Percentiles rank a stretch among this genome's conserved stretches.
Conservation (phyloP, 2,113 vertebrate genomes). For the Rynchops niger region DNA sequence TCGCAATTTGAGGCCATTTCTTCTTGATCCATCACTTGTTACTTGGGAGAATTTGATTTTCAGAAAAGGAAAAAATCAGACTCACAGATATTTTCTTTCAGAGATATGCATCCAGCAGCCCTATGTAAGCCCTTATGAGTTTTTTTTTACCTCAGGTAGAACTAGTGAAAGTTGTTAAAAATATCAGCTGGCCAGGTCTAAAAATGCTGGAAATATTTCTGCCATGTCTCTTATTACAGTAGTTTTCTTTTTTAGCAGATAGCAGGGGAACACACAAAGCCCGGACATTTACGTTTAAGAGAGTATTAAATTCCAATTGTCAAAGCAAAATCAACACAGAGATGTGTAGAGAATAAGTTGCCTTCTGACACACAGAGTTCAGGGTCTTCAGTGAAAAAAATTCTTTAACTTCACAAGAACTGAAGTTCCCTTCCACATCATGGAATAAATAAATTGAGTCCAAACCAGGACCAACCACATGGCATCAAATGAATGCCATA, state of each 20-base stretch:
- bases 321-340: not conserved
- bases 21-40: not conserved
- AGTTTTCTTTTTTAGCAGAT: not conserved
- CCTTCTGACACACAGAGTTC: not conserved
- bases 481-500: not conserved
- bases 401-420: not conserved
- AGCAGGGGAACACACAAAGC: not conserved
- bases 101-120: not conserved
- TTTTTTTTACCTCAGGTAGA: not conserved
- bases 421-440: not conserved
- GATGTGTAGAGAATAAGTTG: not conserved
- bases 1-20: not conserved
- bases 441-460: not conserved
- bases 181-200: not conserved
- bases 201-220: not conserved
- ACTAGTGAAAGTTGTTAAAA: not conserved
- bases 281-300: not conserved
- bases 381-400: not conserved
- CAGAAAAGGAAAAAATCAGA: not conserved
- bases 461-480: not conserved
- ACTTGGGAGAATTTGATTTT: not conserved
- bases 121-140: not conserved
- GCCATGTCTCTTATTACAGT: not conserved
- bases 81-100: not conserved
- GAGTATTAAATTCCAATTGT: not conserved